Base-by-base conservation (phyloP, 2,113 vertebrate species). In the Cyprinus carpio region DNA sequence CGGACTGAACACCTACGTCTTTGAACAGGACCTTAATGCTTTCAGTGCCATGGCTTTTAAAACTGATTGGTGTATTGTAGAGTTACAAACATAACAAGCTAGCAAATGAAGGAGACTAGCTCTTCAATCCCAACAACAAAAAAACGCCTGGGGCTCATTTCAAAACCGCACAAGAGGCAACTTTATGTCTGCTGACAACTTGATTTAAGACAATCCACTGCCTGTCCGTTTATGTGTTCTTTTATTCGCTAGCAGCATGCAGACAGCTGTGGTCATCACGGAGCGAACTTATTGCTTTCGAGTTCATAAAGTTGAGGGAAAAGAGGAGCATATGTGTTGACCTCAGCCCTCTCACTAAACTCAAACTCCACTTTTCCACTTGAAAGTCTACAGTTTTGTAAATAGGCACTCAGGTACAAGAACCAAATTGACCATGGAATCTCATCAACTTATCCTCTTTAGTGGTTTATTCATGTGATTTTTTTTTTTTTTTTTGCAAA, bases 131-230 rank as follows among this genome's bases (percentile, higher is more conserved):
- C 65, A 56, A n/a, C 29, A 82, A 72, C 49, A 34, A 51, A 82
- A 82, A 72, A n/a, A n/a, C 23, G 49, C 81, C 65, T 1, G 65
- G 20, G 65, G 81, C 81, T 56, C 49, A 51, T 82, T 72, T n/a
- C 46, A 56, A 82, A n/a, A n/a, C n/a, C n/a, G 49, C 49, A 72
- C 81, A 65, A 82, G 81, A 82, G 81, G 81, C 81, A 82, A 82
- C 65, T 72, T 72, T 72, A 72, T 82, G 81, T 82, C 65, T 37
- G 43, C 81, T 82, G 81, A 82, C 81, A 82, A 34, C 65, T 82
- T 82, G 65, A 71, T 82, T 72, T 82, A 82, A 58, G 29, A 72
- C 58, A n/a, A n/a, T n/a, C n/a, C 81, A 82, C 81, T 56, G 65
- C 49, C 29, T 72, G n/a, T n/a, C 49, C 20, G 37, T 72, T 34